Percentiles rank a stretch among this genome's conserved stretches.
phyloP scores from a whole-genome alignment of 1,140 invertebrate genomes.

The Pachypeltis micranthus region DNA sequence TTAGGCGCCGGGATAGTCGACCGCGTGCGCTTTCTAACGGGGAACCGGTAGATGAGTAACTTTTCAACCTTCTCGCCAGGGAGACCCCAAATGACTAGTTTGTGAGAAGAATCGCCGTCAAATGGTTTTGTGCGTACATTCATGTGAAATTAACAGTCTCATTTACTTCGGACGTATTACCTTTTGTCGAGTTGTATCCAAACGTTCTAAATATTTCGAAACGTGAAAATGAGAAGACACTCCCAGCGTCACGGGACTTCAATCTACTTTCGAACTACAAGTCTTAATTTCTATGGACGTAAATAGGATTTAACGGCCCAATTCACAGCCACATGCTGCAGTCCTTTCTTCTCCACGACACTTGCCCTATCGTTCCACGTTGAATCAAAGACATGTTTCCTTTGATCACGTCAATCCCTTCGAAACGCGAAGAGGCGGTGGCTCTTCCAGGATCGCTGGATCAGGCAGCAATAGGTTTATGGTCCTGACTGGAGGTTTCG shows the following conservation, averaged over 20 bases:
- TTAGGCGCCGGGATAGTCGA: too few species aligned
- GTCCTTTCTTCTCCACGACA: neutral
- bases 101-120: neutral
- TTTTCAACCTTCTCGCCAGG: neutral
- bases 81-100: neutral
- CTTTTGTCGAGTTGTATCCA: too few species aligned
- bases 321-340: neutral
- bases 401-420: neutral
- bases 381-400: constrained; percentile 1
- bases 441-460: neutral
- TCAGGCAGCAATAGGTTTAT: neutral
- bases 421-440: neutral
- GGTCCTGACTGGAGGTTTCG: too few species aligned
- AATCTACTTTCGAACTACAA: neutral
- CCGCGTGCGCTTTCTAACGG: neutral
- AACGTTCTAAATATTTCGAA: too few species aligned
- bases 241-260: too few species aligned
- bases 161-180: too few species aligned
- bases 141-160: too few species aligned
- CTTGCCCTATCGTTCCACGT: neutral
- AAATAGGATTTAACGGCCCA: neutral
- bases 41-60: neutral
- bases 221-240: too few species aligned
- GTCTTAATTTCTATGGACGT: neutral
- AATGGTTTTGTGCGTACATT: neutral